Percentiles rank a stretch among this genome's conserved stretches.
phyloP scores from a whole-genome alignment of 2,888 invertebrate genomes.

The Cenopis cana region DNA sequence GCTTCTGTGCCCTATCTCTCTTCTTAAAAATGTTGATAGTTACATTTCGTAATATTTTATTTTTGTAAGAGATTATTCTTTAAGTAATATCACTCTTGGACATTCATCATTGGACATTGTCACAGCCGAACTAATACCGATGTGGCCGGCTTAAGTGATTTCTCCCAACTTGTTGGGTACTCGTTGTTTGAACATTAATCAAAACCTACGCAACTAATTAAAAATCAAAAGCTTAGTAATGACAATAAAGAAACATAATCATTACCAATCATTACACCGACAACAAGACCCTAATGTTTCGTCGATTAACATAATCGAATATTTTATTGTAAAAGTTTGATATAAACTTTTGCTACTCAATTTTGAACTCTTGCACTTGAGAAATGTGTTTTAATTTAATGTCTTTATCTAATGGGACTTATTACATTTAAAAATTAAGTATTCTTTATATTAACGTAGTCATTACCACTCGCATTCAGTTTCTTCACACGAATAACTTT shows the following conservation, averaged over 20 bases:
- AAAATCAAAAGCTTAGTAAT: conserved; percentile 29
- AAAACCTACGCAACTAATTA: conserved; percentile 24
- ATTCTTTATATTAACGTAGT: conserved; percentile 25
- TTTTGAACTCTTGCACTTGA: neutral
- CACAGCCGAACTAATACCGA: neutral
- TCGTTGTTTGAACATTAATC: conserved; percentile 13
- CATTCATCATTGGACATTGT: neutral
- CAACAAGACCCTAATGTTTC: conserved; percentile 32
- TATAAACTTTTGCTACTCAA: neutral
- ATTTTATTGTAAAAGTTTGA: neutral
- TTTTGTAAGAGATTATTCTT: neutral
- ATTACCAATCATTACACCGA: conserved; percentile 27
- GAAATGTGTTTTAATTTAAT: neutral
- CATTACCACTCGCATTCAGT: conserved; percentile 33
- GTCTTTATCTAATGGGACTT: neutral
- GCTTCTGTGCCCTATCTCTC: too few species aligned
- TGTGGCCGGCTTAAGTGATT: neutral
- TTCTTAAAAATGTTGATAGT: too few species aligned
- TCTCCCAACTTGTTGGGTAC: neutral
- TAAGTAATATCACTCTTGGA: too few species aligned
- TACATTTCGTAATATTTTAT: neutral
- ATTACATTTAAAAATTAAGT: neutral
- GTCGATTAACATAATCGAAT: conserved; percentile 33
- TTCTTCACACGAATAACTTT: conserved; percentile 40
- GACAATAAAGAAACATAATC: conserved; percentile 19